These are phyloP conservation scores for Drosophila sordidapex DNA, from an alignment of 2,888 invertebrate species.

Conservation along the genomic window DNA sequence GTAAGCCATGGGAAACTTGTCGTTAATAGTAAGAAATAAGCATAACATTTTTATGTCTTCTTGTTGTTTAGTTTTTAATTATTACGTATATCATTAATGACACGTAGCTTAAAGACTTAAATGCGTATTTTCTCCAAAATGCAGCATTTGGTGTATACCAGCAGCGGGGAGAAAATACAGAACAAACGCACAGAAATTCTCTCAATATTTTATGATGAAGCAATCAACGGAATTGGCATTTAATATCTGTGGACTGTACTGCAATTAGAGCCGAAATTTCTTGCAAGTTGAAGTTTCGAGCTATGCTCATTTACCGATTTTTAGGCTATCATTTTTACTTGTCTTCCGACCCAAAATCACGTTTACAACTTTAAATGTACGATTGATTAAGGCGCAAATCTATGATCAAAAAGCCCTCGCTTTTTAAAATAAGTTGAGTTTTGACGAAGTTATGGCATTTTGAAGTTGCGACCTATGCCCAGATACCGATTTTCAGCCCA, in stretches of 20 bases:
- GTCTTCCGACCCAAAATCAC: too few relatives aligned
- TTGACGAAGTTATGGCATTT: too few relatives aligned
- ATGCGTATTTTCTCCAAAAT: not conserved
- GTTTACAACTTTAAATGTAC: too few relatives aligned
- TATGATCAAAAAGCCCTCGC: too few relatives aligned
- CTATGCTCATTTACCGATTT: too few relatives aligned
- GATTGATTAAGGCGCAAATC: too few relatives aligned
- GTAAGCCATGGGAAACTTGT: constrained; percentile 1
- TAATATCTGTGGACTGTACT: not conserved
- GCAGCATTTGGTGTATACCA: not conserved
- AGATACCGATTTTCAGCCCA: too few relatives aligned
- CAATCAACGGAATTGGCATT: not conserved
- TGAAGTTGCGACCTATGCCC: too few relatives aligned
- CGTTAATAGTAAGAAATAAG: not conserved
- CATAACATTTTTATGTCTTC: not conserved
- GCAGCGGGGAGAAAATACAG: not conserved
- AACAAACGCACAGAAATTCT: not conserved
- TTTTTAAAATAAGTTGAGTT: too few relatives aligned
- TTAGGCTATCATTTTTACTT: too few relatives aligned
- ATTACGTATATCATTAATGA: not conserved
- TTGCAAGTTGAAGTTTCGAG: not conserved
- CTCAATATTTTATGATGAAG: not conserved
- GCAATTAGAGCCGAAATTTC: constrained; percentile 23
- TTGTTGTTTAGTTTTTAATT: not conserved
- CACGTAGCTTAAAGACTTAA: not conserved